phyloP scores from a whole-genome alignment of 2,113 vertebrate species.

The Thryonomys swinderianus region DNA sequence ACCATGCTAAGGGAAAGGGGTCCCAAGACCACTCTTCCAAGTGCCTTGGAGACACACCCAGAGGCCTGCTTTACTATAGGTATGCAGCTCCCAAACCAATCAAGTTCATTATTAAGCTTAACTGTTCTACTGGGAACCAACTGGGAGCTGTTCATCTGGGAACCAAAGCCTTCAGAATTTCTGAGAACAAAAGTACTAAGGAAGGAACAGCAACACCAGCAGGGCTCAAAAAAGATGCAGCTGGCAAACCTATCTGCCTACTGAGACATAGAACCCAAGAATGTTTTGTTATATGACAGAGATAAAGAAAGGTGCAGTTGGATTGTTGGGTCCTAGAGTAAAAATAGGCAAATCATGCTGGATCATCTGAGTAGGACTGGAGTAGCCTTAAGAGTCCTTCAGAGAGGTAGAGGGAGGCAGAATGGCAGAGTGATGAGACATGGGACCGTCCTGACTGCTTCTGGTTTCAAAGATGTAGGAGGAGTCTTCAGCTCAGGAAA shows the following conservation, averaged over 20 bases:
- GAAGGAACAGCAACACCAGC: not conserved
- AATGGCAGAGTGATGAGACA: not conserved
- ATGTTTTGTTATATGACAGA: not conserved
- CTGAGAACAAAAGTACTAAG: not conserved
- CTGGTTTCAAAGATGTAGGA: not conserved
- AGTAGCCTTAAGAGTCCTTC: not conserved
- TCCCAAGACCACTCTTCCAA: not conserved
- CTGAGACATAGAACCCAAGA: not conserved
- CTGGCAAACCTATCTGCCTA: not conserved
- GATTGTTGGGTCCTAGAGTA: not conserved
- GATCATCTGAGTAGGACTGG: not conserved
- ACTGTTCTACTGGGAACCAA: no score
- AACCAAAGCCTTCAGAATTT: not conserved
- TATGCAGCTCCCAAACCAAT: no score
- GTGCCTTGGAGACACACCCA: not conserved
- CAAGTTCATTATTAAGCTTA: no score
- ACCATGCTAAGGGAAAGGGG: not conserved
- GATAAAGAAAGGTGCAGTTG: not conserved
- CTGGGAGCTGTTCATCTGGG: no score
- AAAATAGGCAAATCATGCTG: not conserved
- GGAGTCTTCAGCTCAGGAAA: not conserved
- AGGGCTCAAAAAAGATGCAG: not conserved
- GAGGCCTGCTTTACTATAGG: not conserved
- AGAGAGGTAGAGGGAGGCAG: not conserved
- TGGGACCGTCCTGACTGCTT: not conserved